Percentiles rank a stretch among this genome's conserved stretches.
These are phyloP conservation scores for Stigmatopora argus DNA, from an alignment of 2,113 vertebrate genomes.

Conservation along the genomic window DNA sequence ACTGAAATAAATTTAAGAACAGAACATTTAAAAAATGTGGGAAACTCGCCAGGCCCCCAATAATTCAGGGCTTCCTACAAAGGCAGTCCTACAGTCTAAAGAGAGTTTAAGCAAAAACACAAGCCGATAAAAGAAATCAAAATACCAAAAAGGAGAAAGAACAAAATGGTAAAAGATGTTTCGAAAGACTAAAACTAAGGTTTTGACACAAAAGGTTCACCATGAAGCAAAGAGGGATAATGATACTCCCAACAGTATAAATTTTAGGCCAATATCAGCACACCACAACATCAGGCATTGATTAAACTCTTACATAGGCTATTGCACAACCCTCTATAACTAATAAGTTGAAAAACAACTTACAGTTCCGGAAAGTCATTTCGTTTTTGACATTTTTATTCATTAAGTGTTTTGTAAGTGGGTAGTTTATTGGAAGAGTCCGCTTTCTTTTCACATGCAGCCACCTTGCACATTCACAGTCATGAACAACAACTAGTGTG, in stretches of 20 bases:
- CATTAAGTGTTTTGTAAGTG: slow-evolving; percentile 52
- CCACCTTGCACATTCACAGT: slow-evolving; percentile 38
- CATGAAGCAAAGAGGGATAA: slow-evolving; percentile 12
- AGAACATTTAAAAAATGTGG: slow-evolving; percentile 3
- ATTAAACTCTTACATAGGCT: slow-evolving; percentile 26
- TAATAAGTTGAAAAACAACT: slow-evolving; percentile 40
- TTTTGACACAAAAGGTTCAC: slow-evolving; percentile 30
- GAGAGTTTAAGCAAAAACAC: slow-evolving; percentile 1
- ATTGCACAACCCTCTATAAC: slow-evolving; percentile 41
- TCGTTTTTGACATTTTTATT: slow-evolving; percentile 31
- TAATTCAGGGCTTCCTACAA: slow-evolving; percentile 12
- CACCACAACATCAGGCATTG: slow-evolving; percentile 39
- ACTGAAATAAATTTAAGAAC: slow-evolving; percentile 4
- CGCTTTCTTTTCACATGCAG: slow-evolving; percentile 32
- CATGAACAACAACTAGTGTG: slow-evolving; percentile 38
- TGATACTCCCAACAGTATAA: slow-evolving; percentile 48
- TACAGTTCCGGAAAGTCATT: slow-evolving; percentile 20
- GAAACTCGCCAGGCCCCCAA: slow-evolving; percentile 12
- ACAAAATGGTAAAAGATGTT: slow-evolving; percentile 26
- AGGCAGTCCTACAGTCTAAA: slow-evolving; percentile 1
- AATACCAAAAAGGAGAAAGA: background rate
- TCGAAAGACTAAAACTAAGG: slow-evolving; percentile 19
- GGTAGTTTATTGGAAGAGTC: slow-evolving; percentile 50
- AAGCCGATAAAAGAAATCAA: slow-evolving; percentile 19
- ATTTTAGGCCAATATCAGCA: slow-evolving; percentile 27